Percentiles rank a stretch among this genome's conserved stretches.
These are phyloP conservation scores for Oxycera nigricornis DNA, from an alignment of 2,888 invertebrate genomes.

Conservation along the genomic window DNA sequence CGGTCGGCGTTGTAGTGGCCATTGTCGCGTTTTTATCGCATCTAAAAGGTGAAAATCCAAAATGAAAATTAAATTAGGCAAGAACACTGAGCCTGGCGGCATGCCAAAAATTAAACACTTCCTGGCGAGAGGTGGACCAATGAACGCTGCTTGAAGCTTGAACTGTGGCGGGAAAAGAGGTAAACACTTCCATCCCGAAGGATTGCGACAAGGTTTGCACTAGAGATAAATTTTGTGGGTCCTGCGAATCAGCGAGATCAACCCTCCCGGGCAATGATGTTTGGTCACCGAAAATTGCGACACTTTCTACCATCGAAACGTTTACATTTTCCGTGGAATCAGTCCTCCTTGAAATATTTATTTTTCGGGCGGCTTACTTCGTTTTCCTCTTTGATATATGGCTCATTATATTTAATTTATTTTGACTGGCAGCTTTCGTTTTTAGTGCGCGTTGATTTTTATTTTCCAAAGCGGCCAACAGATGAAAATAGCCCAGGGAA, in stretches of 20 bases:
- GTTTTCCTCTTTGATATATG: constrained; percentile 18
- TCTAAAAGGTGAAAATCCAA: constrained; percentile 22
- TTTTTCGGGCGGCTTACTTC: background rate
- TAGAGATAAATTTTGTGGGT: too few relatives aligned
- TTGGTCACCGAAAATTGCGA: too few relatives aligned
- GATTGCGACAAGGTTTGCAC: too few relatives aligned
- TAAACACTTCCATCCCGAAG: too few relatives aligned
- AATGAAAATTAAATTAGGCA: constrained; percentile 9
- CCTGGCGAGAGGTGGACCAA: too few relatives aligned
- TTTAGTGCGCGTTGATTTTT: constrained; percentile 4
- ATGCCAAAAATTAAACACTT: background rate
- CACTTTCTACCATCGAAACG: too few relatives aligned
- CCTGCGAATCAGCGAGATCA: too few relatives aligned
- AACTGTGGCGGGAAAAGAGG: too few relatives aligned
- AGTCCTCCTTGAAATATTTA: background rate
- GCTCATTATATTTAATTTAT: constrained; percentile 22
- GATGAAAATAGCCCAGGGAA: background rate
- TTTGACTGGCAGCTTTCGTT: constrained; percentile 3
- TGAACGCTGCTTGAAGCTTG: too few relatives aligned
- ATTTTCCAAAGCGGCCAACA: background rate
- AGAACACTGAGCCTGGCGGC: background rate
- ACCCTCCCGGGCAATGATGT: too few relatives aligned
- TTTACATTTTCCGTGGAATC: background rate
- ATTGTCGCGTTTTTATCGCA: background rate
- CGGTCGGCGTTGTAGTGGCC: background rate